Percentiles rank a stretch among this genome's conserved stretches.
These are phyloP conservation scores for Drosophila micromelanica DNA, from an alignment of 1,140 invertebrate species.

Conservation along the genomic window DNA sequence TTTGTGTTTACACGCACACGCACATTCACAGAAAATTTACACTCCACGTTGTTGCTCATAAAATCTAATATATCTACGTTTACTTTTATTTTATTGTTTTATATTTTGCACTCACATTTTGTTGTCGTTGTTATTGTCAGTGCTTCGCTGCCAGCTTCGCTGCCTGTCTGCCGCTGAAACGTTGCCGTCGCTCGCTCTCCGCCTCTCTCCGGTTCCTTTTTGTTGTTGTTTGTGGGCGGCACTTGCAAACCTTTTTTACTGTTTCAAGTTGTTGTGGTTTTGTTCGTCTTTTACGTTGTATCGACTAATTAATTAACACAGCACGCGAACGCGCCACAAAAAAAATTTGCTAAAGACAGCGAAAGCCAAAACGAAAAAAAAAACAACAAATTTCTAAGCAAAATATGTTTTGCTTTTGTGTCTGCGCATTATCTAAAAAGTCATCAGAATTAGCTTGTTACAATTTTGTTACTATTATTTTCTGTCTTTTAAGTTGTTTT, in stretches of 20 bases:
- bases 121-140: conserved; percentile 34
- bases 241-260: conserved; percentile 56
- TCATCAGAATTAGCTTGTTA: conserved; percentile 10
- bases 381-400: conserved; percentile 1
- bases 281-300: conserved; percentile 21
- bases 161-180: conserved; percentile 11
- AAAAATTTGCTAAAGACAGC: conserved; percentile 24
- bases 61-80: conserved; percentile 36
- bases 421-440: conserved; percentile 24
- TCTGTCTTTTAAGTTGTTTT: conserved; percentile 17
- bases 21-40: conserved; percentile 21
- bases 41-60: conserved; percentile 30
- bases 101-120: conserved; percentile 64
- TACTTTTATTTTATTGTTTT: conserved; percentile 38
- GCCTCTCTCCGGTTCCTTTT: conserved; percentile 15
- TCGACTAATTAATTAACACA: conserved; percentile 52
- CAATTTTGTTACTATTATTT: conserved; percentile 21
- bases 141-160: conserved; percentile 26
- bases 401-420: conserved; percentile 16
- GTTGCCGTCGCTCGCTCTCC: conserved; percentile 19
- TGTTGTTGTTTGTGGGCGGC: conserved; percentile 50
- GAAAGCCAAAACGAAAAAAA: conserved; percentile 15
- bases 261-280: conserved; percentile 27
- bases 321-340: conserved; percentile 34
- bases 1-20: conserved; percentile 23